Evolutionary conservation across 2,888 invertebrate genomes (phyloP).

Genomic region (Chalcosyrphus nemorum): DNA sequence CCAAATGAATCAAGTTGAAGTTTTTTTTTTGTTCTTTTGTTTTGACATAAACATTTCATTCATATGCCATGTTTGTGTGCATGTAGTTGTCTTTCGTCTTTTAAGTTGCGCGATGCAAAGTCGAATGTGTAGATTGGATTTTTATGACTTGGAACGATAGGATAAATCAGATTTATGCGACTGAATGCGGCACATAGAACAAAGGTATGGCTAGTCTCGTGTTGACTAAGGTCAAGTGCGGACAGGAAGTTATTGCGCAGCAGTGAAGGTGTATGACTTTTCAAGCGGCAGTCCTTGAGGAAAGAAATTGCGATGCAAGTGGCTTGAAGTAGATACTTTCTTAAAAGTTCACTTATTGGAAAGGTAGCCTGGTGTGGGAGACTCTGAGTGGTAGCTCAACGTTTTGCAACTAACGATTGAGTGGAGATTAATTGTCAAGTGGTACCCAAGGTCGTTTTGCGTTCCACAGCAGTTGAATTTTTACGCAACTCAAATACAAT

Average conservation of each 20-base stretch:
- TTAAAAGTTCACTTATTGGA: no score
- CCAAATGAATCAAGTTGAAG: slow-evolving; percentile 9
- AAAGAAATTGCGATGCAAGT: background rate
- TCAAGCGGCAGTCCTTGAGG: no score
- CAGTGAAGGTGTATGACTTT: background rate
- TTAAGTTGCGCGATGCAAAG: background rate
- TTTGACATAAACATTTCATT: background rate
- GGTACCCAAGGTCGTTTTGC: no score
- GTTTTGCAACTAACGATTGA: no score
- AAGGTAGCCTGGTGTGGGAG: no score
- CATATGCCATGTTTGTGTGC: background rate
- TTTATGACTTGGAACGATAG: background rate
- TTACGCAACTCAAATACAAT: no score
- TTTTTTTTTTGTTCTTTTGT: background rate
- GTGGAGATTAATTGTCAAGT: no score
- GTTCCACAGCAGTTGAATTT: no score
- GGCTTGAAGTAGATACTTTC: no score
- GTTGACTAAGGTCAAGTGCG: slow-evolving; percentile 41
- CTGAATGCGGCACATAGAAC: background rate
- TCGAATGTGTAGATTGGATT: background rate
- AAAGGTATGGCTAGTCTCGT: background rate
- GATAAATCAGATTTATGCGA: background rate
- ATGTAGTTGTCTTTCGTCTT: background rate
- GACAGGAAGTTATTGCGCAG: slow-evolving; percentile 3
- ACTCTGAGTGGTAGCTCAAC: no score